Evolutionary conservation across 2,888 invertebrate genomes (phyloP), one percentile per base, ranked within the genome.

Genomic region (Sycophila texana): DNA sequence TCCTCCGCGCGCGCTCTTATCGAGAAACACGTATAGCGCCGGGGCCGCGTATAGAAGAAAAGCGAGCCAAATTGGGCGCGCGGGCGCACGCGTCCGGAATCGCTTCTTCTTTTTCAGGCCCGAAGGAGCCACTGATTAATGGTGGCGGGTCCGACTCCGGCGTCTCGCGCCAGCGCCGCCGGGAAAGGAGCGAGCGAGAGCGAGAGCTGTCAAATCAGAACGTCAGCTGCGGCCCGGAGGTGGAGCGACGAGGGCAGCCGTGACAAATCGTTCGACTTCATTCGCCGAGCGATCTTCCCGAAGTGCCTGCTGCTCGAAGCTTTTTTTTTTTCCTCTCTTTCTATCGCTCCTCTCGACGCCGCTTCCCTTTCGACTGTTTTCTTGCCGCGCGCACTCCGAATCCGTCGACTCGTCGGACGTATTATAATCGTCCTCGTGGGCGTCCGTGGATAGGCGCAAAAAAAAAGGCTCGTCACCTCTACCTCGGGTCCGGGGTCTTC

Each of bases 191-290:
- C 12, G 18, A 58, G 39, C 22, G 14, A 49, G n/a, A 68, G 39
- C 22, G 61, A 47, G 51, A 74, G 18, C 61, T 58, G 63, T 79
- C 74, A 74, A 79, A 74, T 79, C 70, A 65, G 70, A 70, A 79
- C 58, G 70, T 70, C 79, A 58, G 67, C 47, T 20, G 39, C 22
- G n/a, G 47, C 5, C 58, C 14, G 18, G n/a, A n/a, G 16, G 18
- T 30, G 39, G 30, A 63, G 63, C 18, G 30, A 63, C 4, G 66
- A 14, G 53, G 39, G 61, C 57, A 30, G 4, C 47, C 67, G 51
- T 74, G 73, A 79, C 74, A 79, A 79, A 74, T 79, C 79, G 79
- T 74, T 66, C 57, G 14, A 68, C 57, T 71, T 77, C 39, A 72
- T 70, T 78, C 73, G 39, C 55, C 39, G 14, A 47, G 47, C 60